phyloP scores from a whole-genome alignment of 2,888 invertebrate species.

The Torymus aiolomorphi region DNA sequence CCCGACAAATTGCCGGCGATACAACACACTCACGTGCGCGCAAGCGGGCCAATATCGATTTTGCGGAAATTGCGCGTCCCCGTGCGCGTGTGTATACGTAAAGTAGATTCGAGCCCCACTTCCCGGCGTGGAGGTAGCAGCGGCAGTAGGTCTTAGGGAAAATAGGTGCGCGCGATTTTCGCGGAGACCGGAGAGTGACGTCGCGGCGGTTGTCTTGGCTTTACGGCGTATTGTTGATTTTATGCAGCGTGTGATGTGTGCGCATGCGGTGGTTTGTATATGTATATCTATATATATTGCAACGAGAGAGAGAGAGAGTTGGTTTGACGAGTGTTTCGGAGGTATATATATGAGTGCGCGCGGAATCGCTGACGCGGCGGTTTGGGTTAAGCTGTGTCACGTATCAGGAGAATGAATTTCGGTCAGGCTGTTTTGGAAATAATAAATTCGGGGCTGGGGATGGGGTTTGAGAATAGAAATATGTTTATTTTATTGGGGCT shows the following conservation, averaged over 20 bases:
- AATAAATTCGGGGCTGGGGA: too few relatives aligned
- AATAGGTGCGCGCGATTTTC: slow-evolving; percentile 13
- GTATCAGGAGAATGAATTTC: too few relatives aligned
- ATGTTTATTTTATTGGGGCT: too few relatives aligned
- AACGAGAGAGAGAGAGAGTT: too few relatives aligned
- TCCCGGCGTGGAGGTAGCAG: slow-evolving; percentile 3
- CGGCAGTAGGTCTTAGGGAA: background rate
- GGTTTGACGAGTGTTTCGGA: too few relatives aligned
- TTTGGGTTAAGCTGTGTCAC: too few relatives aligned
- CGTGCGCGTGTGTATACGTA: slow-evolving; percentile 14
- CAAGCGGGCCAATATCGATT: slow-evolving; percentile 34
- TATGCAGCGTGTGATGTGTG: background rate
- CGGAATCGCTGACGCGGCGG: too few relatives aligned
- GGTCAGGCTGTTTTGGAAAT: too few relatives aligned
- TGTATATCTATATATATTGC: too few relatives aligned
- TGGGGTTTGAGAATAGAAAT: too few relatives aligned
- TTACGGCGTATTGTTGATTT: background rate
- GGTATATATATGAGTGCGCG: too few relatives aligned
- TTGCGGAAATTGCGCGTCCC: slow-evolving; percentile 38
- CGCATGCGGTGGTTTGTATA: too few relatives aligned
- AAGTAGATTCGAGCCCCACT: slow-evolving; percentile 27
- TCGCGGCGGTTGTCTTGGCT: background rate
- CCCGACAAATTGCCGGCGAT: slow-evolving; percentile 49
- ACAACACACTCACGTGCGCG: slow-evolving; percentile 8
- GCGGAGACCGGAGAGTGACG: background rate